Evolutionary conservation across 2,797 vertebrate species (phyloP).

Genomic region (Mus caroli): DNA sequence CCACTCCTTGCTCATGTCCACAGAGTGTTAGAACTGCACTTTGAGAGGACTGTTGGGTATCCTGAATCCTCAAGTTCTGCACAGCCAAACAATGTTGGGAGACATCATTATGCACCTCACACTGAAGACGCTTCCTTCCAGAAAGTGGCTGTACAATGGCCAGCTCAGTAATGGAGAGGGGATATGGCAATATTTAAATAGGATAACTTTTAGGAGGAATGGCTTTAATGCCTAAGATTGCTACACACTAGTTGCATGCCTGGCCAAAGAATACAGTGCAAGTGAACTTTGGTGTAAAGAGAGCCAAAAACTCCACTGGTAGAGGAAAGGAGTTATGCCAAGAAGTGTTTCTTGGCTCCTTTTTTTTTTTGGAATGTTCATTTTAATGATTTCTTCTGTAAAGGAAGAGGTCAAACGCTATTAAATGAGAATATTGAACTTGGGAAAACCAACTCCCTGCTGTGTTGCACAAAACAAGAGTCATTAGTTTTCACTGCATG

Average conservation of each 20-base stretch:
- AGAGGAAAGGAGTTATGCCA: background rate
- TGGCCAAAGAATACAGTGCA: background rate
- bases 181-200: background rate
- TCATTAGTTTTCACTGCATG: fast-evolving
- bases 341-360: background rate
- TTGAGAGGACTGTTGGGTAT: background rate
- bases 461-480: background rate
- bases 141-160: background rate
- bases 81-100: background rate
- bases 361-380: background rate
- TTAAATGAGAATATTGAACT: background rate
- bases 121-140: background rate
- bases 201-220: background rate
- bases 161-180: background rate
- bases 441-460: background rate
- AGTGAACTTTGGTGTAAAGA: background rate
- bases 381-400: background rate
- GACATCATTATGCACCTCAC: background rate
- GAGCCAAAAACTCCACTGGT: background rate
- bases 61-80: background rate
- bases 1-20: background rate
- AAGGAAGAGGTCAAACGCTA: background rate
- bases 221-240: background rate
- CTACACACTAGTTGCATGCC: fast-evolving
- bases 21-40: background rate